phyloP scores from a whole-genome alignment of 2,113 vertebrate species.

The Notothenia coriiceps region DNA sequence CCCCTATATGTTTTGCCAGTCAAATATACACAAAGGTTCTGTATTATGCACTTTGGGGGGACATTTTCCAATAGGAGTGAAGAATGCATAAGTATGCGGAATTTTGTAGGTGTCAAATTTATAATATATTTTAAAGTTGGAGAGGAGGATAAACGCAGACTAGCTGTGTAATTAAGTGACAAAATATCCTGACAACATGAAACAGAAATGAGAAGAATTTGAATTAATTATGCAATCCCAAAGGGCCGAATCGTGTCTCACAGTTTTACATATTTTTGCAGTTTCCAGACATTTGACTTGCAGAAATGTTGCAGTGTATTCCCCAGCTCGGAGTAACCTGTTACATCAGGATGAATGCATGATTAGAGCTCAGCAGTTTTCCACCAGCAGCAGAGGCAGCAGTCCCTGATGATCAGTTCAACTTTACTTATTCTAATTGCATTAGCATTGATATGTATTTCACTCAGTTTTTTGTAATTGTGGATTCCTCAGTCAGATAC shows the following conservation, averaged over 20 bases:
- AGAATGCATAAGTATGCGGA: too few species aligned
- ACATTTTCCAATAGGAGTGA: too few species aligned
- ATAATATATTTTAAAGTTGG: background rate
- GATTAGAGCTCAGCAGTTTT: conserved; percentile 64
- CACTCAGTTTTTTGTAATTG: conserved; percentile 46
- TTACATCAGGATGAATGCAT: conserved; percentile 67
- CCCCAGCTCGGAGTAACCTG: conserved; percentile 61
- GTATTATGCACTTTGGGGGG: too few species aligned
- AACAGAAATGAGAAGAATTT: conserved; percentile 52
- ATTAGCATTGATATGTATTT: conserved; percentile 61
- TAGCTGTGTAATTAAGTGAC: conserved; percentile 52
- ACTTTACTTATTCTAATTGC: conserved; percentile 65
- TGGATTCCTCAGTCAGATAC: conserved; percentile 23
- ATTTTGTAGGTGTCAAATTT: background rate
- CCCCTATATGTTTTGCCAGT: too few species aligned
- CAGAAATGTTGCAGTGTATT: conserved; percentile 63
- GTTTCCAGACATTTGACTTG: conserved; percentile 69
- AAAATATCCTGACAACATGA: conserved; percentile 61
- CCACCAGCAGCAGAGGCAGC: conserved; percentile 25
- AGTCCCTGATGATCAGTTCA: conserved; percentile 61
- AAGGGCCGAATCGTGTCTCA: conserved; percentile 41
- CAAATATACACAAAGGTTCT: too few species aligned
- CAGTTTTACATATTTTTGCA: conserved; percentile 68
- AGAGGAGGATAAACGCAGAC: conserved; percentile 13
- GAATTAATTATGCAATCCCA: conserved; percentile 62